Evolutionary conservation across 92 coral and sea anemone genomes (phyloP), one percentile per base, ranked within the genome.

Genomic region (Phenganax marumi): DNA sequence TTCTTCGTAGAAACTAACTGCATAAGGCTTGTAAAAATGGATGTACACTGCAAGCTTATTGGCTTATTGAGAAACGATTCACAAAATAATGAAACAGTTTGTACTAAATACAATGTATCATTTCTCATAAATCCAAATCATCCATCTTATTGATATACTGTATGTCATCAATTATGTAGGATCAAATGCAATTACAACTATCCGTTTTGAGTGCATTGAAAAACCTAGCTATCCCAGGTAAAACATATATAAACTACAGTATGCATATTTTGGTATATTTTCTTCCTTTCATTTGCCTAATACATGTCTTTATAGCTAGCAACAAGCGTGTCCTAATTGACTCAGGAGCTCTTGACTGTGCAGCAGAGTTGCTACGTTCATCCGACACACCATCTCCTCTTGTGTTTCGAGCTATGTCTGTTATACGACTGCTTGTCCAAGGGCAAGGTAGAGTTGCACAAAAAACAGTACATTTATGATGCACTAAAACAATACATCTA

Each of bases 161-260:
- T 76, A 33, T 56, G 51, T 6, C 7, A n/a, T 57, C n/a, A 76
- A 79, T 49, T 13, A 73, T 87, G 50, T 63, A 95, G 98, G 93
- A 95, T 68, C 89, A 91, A 64, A 90, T 84, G 52, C 90, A 91
- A 53, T 88, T 90, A 52, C 85, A 89, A 48, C 91, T 89, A 58
- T 93, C 98, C 17, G 88, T 95, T 52, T 91, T 95, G 69, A 94
- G 98, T 79, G 98, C 98, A n/a, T 70, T 95, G 23, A 91, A 91
- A 74, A 95, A 95, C 65, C 88, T 95, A 13, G 88, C 98, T 8
- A 89, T 95, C 77, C 98, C 98, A 77, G 89, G 98, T 95, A 24
- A 17, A 43, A 51, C 56, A 49, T 56, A 48, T 3, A 52, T 57
- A 13, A 51, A 52, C 50, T 24, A 25, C 3, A 33, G 43, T 33